A percentile compares a stretch with the other conserved stretches of the same genome.
Evolutionary conservation across 2,113 vertebrate species (phyloP).

Genomic region (Cebus imitator): DNA sequence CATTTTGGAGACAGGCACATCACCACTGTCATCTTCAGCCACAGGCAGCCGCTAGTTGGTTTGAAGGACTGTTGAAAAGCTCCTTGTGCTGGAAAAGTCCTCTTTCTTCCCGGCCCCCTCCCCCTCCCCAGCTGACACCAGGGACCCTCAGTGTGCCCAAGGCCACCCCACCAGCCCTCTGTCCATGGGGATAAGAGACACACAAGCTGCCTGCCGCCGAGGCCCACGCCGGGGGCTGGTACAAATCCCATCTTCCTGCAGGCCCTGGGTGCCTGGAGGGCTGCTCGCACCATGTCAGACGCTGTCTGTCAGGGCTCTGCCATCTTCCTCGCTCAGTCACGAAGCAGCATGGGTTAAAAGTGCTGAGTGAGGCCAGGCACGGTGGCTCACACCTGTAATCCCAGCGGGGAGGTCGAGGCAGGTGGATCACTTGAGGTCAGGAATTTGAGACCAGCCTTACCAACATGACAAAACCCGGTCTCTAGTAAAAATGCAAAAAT

Average conservation of each 20-base stretch:
- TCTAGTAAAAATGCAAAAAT: too few relatives aligned
- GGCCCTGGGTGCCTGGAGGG: not conserved
- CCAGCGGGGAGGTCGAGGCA: too few relatives aligned
- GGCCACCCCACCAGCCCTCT: fast-evolving
- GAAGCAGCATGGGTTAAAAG: fast-evolving
- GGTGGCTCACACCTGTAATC: too few relatives aligned
- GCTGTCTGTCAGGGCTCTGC: not conserved
- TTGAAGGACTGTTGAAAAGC: not conserved
- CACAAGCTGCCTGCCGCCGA: not conserved
- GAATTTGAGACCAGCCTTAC: too few relatives aligned
- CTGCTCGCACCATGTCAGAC: fast-evolving
- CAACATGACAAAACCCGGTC: too few relatives aligned
- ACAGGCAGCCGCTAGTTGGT: too few relatives aligned
- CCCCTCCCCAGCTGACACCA: not conserved
- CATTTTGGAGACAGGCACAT: too few relatives aligned
- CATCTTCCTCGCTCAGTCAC: not conserved
- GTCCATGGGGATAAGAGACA: fast-evolving
- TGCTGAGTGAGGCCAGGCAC: not conserved
- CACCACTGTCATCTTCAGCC: not conserved
- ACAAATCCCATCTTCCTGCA: not conserved
- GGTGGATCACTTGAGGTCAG: too few relatives aligned
- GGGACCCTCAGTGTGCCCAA: not conserved
- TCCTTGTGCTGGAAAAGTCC: not conserved
- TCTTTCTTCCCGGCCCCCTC: too few relatives aligned
- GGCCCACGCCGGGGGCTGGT: too few relatives aligned